Percentiles rank a stretch among this genome's conserved stretches.
Evolutionary conservation across 2,888 invertebrate species (phyloP).

Genomic region (Drosophila heteroneura): DNA sequence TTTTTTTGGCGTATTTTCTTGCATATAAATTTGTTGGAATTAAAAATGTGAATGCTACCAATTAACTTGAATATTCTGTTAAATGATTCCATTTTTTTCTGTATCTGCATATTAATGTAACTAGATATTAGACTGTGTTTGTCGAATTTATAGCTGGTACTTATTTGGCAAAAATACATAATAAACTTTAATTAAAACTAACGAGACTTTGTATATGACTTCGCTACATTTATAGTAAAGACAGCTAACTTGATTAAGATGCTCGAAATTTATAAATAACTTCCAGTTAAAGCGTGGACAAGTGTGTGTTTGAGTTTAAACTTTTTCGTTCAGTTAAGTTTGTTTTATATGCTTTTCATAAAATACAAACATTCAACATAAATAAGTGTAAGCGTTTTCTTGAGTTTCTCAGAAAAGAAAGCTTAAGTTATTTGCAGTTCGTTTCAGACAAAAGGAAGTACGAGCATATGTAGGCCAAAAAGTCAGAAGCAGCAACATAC

Average conservation of each 20-base stretch:
- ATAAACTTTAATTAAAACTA: background rate
- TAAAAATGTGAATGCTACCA: background rate
- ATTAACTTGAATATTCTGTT: background rate
- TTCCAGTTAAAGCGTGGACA: background rate
- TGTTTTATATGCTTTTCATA: background rate
- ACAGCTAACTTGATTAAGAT: background rate
- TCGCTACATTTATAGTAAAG: background rate
- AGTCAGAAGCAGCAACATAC: slow-evolving; percentile 45
- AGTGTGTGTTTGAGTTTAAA: background rate
- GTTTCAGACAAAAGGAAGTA: slow-evolving; percentile 39
- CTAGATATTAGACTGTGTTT: background rate
- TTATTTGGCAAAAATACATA: background rate
- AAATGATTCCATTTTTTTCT: background rate
- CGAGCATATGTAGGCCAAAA: slow-evolving; percentile 67
- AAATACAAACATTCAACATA: background rate
- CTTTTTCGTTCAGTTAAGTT: background rate
- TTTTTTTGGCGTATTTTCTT: background rate
- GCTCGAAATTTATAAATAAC: background rate
- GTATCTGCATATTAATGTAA: slow-evolving; percentile 1
- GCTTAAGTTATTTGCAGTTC: slow-evolving; percentile 49
- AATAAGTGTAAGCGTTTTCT: slow-evolving; percentile 11
- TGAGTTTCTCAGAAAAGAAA: slow-evolving; percentile 39
- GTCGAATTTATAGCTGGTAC: background rate
- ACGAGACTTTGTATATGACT: background rate
- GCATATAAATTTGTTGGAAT: background rate